phyloP scores from a whole-genome alignment of 2,888 invertebrate species.

The Eutolmus rufibarbis region DNA sequence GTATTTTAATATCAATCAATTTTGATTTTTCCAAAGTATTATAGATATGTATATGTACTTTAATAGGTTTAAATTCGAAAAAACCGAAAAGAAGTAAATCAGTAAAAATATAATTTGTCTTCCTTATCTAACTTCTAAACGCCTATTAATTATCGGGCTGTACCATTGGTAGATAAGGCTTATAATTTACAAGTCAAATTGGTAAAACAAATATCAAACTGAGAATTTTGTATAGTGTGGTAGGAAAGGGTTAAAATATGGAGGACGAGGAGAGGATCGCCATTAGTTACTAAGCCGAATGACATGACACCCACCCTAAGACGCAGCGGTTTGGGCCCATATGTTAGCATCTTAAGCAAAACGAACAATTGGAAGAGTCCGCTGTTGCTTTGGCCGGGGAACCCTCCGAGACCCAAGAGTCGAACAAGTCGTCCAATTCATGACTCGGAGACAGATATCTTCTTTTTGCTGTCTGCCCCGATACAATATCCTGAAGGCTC shows the following conservation, averaged over 20 bases:
- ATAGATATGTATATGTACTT: too few relatives aligned
- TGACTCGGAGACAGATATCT: conserved; percentile 32
- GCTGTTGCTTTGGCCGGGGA: neutral
- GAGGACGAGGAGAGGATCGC: neutral
- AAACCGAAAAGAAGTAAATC: too few relatives aligned
- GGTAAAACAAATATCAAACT: neutral
- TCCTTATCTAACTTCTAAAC: too few relatives aligned
- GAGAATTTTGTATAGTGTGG: neutral
- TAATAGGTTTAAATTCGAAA: too few relatives aligned
- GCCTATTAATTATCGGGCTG: too few relatives aligned
- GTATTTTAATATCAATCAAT: too few relatives aligned
- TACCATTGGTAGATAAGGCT: too few relatives aligned
- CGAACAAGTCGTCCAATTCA: conserved; percentile 35
- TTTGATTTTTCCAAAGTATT: too few relatives aligned
- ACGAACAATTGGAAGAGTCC: neutral
- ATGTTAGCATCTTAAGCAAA: neutral
- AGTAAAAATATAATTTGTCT: too few relatives aligned
- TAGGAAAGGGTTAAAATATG: neutral
- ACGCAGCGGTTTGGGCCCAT: neutral
- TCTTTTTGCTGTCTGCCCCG: conserved; percentile 28
- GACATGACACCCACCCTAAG: neutral
- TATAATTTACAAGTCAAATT: neutral
- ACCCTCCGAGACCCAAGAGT: neutral
- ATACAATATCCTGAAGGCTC: conserved; percentile 28
- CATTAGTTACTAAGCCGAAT: neutral